Conservation (phyloP, 2,113 vertebrate genomes). For the Chrysemys picta region DNA sequence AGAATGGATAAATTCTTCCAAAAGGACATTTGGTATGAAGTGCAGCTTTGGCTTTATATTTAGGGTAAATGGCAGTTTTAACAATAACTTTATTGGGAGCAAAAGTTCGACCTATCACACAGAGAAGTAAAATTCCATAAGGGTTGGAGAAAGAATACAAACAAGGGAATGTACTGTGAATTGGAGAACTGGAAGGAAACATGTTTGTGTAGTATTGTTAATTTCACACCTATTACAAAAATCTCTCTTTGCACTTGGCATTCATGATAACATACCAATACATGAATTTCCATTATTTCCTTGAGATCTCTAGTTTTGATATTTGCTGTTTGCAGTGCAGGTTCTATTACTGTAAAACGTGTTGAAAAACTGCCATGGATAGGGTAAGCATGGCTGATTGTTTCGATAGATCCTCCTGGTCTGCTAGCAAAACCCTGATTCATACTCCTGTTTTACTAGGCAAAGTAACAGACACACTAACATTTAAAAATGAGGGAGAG, state of each 20-base stretch:
- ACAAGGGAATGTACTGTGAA: constrained; percentile 3
- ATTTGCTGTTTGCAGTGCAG: constrained; percentile 34
- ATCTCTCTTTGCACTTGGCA: background rate
- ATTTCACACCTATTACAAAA: background rate
- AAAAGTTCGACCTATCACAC: background rate
- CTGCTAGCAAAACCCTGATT: constrained; percentile 54
- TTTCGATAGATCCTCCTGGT: constrained; percentile 62
- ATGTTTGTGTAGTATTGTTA: background rate
- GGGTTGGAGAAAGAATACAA: constrained; percentile 22
- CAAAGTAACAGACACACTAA: constrained; percentile 49
- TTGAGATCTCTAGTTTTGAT: constrained; percentile 20
- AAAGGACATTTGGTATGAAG: constrained; percentile 34
- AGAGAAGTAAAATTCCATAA: constrained; percentile 49
- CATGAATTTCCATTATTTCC: background rate
- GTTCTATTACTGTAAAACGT: constrained; percentile 39
- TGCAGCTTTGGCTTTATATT: background rate
- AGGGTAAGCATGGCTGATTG: constrained; percentile 31
- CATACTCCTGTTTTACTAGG: constrained; percentile 56
- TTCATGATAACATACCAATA: background rate
- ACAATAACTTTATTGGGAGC: background rate
- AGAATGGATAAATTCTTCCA: constrained; percentile 61
- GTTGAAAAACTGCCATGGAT: constrained; percentile 52
- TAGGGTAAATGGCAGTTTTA: background rate
- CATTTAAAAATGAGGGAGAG: constrained; percentile 64
- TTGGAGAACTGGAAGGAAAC: background rate